Conservation (phyloP, 2,888 invertebrate species). For the Phyto melanocephala region DNA sequence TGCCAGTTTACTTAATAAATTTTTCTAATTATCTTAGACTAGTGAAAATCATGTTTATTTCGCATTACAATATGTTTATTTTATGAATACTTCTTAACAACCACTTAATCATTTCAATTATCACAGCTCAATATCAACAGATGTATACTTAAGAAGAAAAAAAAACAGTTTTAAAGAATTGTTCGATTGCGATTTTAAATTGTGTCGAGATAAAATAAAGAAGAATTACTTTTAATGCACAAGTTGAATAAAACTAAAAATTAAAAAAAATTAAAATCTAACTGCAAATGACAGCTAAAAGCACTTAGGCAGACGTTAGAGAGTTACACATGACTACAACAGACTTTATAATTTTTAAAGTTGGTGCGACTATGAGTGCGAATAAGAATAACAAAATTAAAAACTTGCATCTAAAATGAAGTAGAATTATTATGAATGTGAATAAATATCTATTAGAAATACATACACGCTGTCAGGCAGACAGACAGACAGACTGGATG, state of each 20-base stretch:
- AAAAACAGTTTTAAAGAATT: background rate
- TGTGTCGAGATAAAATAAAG: conserved; percentile 46
- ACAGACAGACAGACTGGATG: background rate
- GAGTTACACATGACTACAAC: conserved; percentile 13
- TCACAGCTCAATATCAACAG: background rate
- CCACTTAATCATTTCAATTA: conserved; percentile 19
- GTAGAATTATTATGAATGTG: conserved; percentile 12
- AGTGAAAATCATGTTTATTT: background rate
- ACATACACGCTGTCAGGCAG: conserved; percentile 1
- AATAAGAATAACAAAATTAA: background rate
- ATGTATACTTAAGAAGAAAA: background rate
- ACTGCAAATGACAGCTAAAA: conserved; percentile 56
- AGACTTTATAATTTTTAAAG: background rate
- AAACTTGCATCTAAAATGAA: background rate
- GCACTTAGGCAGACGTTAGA: conserved; percentile 9
- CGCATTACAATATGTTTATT: background rate
- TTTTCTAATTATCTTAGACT: too few relatives aligned
- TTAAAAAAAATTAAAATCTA: conserved; percentile 32
- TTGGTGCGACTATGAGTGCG: background rate
- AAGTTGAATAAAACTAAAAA: conserved; percentile 8
- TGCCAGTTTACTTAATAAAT: too few relatives aligned
- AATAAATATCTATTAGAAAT: background rate
- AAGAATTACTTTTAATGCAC: conserved; percentile 12
- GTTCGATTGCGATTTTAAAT: conserved; percentile 27
- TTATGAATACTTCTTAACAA: background rate